Percentiles rank a stretch among this genome's conserved stretches.
phyloP scores from a whole-genome alignment of 1,140 invertebrate genomes.

The Bradysia coprophila region DNA sequence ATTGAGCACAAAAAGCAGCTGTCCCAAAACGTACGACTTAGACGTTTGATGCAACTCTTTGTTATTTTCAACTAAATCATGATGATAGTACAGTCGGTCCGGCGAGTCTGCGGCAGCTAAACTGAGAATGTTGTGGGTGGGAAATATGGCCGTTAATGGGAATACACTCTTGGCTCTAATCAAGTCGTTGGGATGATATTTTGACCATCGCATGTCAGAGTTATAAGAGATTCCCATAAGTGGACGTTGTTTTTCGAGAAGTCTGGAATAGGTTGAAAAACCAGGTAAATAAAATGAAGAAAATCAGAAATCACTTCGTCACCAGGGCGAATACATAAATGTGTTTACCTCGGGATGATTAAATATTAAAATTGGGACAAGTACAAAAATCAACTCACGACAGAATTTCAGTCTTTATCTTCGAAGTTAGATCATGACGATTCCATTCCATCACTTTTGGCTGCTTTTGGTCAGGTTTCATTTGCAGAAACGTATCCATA shows the following conservation, averaged over 20 bases:
- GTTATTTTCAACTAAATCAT: constrained; percentile 14
- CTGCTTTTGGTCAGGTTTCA: constrained; percentile 20
- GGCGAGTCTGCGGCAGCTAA: constrained; percentile 4
- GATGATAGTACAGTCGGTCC: constrained; percentile 9
- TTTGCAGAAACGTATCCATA: constrained; percentile 33
- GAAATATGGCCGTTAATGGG: constrained; percentile 29
- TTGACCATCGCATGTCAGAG: constrained; percentile 22
- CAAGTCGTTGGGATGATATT: constrained; percentile 19
- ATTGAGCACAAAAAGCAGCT: background rate
- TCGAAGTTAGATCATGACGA: constrained; percentile 5
- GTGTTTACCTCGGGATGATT: constrained; percentile 6
- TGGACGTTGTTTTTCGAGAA: constrained; percentile 12
- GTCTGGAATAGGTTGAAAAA: constrained; percentile 7
- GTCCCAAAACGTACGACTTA: constrained; percentile 16
- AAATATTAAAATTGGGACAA: no score
- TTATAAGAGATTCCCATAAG: constrained; percentile 19
- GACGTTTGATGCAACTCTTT: constrained; percentile 15
- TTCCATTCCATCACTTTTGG: no score
- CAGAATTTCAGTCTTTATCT: constrained; percentile 9
- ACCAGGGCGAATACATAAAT: no score
- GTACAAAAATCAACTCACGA: no score
- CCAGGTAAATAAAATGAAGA: no score
- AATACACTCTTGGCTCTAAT: constrained; percentile 21
- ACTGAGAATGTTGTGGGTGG: constrained; percentile 30
- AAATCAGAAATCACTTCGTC: no score